Evolutionary conservation across 2,888 invertebrate genomes (phyloP).

Genomic region (Meta bourneti): DNA sequence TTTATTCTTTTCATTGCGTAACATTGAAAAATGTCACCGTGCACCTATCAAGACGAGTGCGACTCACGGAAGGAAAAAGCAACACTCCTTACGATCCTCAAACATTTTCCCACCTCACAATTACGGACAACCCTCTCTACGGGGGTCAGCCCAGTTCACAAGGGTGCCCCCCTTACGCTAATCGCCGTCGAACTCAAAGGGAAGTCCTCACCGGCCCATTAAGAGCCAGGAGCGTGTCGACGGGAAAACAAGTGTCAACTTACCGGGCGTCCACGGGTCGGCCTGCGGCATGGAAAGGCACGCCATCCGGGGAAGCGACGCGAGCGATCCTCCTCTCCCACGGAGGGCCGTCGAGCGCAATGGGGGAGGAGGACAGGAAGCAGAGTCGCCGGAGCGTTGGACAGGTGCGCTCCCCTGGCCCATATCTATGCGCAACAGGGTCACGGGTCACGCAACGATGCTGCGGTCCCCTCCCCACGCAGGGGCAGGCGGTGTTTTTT

Average conservation of each 20-base stretch:
- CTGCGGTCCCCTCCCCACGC: background rate
- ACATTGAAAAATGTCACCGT: too few species aligned
- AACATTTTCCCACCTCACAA: background rate
- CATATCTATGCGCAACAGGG: constrained; percentile 56
- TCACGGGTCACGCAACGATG: constrained; percentile 58
- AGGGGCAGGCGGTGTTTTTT: background rate
- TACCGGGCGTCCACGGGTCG: constrained; percentile 5
- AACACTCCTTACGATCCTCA: too few species aligned
- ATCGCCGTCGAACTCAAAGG: constrained; percentile 10
- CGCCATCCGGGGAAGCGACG: background rate
- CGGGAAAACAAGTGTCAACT: constrained; percentile 9
- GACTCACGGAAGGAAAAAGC: too few species aligned
- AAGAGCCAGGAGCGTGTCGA: background rate
- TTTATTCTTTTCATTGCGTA: too few species aligned
- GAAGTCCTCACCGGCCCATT: constrained; percentile 2
- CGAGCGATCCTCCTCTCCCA: background rate
- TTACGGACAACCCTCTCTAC: background rate
- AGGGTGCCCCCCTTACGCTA: background rate
- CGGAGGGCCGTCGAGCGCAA: background rate
- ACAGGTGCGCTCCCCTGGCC: constrained; percentile 63
- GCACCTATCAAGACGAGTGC: too few species aligned
- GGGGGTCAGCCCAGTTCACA: background rate
- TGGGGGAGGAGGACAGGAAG: constrained; percentile 57
- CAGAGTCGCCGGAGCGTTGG: constrained; percentile 46
- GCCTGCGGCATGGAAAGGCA: constrained; percentile 9